These are phyloP conservation scores for Calcarius lapponicus DNA, from an alignment of 2,797 vertebrate genomes.

Conservation along the genomic window DNA sequence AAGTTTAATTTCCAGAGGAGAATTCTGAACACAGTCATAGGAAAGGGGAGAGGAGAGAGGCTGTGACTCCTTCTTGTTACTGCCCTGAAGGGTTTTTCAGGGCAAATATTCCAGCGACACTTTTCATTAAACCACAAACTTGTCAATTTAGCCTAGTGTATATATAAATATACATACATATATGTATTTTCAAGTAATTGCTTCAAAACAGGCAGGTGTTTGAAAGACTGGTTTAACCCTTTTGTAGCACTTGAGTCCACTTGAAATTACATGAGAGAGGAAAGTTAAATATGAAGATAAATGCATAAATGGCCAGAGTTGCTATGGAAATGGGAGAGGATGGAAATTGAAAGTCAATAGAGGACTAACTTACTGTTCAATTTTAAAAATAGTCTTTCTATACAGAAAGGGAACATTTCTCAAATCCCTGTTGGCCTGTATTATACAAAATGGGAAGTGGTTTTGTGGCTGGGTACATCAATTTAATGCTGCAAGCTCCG, in stretches of 20 bases:
- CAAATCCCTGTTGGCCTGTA: slow-evolving; percentile 28
- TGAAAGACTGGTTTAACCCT: slow-evolving; percentile 66
- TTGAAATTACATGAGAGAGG: slow-evolving; percentile 60
- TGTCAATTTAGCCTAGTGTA: slow-evolving; percentile 46
- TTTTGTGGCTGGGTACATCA: slow-evolving; percentile 23
- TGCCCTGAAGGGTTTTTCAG: slow-evolving; percentile 69
- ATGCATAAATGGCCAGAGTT: slow-evolving; percentile 74
- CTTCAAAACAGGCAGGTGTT: slow-evolving; percentile 56
- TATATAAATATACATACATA: neutral
- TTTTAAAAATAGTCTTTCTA: slow-evolving; percentile 62
- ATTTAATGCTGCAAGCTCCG: neutral
- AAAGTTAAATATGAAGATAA: slow-evolving; percentile 72
- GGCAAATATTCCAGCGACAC: slow-evolving; percentile 69
- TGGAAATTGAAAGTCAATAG: slow-evolving; percentile 76
- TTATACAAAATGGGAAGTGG: slow-evolving; percentile 20
- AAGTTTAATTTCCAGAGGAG: slow-evolving; percentile 53
- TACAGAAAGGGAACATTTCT: slow-evolving; percentile 46
- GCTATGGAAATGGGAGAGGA: slow-evolving; percentile 74
- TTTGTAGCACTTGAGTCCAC: slow-evolving; percentile 29
- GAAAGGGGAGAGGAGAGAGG: slow-evolving; percentile 44
- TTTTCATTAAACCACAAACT: slow-evolving; percentile 73
- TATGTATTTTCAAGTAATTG: slow-evolving; percentile 57
- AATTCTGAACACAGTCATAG: slow-evolving; percentile 60
- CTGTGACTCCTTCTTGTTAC: slow-evolving; percentile 38
- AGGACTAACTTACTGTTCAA: slow-evolving; percentile 68